These are phyloP conservation scores for Psittacara wagleri DNA, from an alignment of 2,113 vertebrate species.

Conservation along the genomic window DNA sequence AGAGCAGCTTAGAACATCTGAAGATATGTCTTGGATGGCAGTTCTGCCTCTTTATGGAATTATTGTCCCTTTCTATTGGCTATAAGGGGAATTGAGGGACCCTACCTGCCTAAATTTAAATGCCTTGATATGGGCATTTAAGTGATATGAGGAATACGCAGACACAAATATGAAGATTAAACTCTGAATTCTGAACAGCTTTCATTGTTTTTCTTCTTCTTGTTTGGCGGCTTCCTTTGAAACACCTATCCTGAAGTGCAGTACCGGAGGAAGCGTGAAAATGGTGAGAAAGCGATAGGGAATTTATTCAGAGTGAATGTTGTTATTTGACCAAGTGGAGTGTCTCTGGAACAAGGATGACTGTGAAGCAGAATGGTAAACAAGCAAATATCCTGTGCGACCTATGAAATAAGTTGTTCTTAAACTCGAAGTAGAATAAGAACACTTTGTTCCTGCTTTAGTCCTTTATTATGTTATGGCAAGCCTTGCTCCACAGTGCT, in stretches of 20 bases:
- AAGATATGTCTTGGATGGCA: not conserved
- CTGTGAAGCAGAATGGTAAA: not conserved
- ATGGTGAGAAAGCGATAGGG: not conserved
- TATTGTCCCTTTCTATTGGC: not conserved
- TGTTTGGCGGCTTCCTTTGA: not conserved
- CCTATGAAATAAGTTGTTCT: not conserved
- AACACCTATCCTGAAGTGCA: not conserved
- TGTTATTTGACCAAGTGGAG: not conserved
- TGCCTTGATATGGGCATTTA: not conserved
- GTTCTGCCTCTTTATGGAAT: not conserved
- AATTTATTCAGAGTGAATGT: not conserved
- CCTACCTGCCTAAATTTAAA: not conserved
- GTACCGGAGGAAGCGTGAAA: not conserved
- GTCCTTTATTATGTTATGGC: not conserved
- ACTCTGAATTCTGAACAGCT: not conserved
- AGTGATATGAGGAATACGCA: not conserved
- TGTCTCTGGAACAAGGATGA: not conserved
- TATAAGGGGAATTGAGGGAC: not conserved
- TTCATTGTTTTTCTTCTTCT: not conserved
- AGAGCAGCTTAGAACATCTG: not conserved
- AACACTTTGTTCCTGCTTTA: not conserved
- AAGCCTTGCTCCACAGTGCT: conserved; percentile 35
- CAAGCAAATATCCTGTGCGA: not conserved
- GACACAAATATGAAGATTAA: not conserved
- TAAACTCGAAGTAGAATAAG: not conserved